Percentiles rank a stretch among this genome's conserved stretches.
Conservation (phyloP, 2,888 invertebrate genomes). For the Eubasilissa splendida region DNA sequence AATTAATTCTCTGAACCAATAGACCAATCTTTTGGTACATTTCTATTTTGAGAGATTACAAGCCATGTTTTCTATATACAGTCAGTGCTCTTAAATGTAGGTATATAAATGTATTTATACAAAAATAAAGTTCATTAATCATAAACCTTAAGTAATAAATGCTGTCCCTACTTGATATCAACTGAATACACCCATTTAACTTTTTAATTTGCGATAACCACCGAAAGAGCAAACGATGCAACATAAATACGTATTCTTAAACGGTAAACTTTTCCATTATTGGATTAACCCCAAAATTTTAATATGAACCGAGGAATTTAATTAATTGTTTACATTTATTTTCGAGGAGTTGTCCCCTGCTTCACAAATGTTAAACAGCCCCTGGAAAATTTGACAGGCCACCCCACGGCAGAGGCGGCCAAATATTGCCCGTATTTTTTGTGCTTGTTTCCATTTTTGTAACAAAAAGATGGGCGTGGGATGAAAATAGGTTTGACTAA, state of each 20-base stretch:
- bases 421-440: too few relatives aligned
- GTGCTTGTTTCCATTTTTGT: too few relatives aligned
- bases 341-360: slow-evolving; percentile 32
- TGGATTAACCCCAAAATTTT: slow-evolving; percentile 53
- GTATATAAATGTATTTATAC: background rate
- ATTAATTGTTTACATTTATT: slow-evolving; percentile 58
- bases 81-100: too few relatives aligned
- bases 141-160: slow-evolving; percentile 6
- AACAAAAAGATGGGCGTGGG: too few relatives aligned
- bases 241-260: slow-evolving; percentile 24
- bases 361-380: background rate
- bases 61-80: too few relatives aligned
- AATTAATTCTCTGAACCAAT: too few relatives aligned
- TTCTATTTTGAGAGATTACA: too few relatives aligned
- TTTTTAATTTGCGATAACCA: slow-evolving; percentile 25
- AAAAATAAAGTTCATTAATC: slow-evolving; percentile 7
- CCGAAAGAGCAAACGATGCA: background rate
- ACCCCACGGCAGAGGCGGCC: too few relatives aligned
- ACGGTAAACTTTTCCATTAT: slow-evolving; percentile 54
- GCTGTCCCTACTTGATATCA: slow-evolving; percentile 3
- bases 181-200: slow-evolving; percentile 28
- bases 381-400: background rate
- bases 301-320: slow-evolving; percentile 55
- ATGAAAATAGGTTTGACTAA: too few relatives aligned
- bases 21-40: too few relatives aligned